phyloP scores from a whole-genome alignment of 2,113 vertebrate species.

The Microtus richardsoni region DNA sequence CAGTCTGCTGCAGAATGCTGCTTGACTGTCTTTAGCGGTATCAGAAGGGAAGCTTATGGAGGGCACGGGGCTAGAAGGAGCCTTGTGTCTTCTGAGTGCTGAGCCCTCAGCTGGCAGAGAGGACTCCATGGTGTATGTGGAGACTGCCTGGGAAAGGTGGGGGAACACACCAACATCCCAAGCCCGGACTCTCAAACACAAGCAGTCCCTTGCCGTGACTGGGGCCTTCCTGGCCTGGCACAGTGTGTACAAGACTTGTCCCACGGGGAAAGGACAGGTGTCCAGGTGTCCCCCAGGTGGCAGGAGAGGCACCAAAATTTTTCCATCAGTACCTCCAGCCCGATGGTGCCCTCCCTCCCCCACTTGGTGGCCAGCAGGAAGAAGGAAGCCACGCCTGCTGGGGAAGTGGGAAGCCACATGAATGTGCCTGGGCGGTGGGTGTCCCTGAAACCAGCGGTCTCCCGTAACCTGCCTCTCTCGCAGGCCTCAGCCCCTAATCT shows the following conservation, averaged over 20 bases:
- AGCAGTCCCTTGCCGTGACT: background rate
- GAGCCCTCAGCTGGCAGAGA: background rate
- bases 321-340: background rate
- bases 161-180: too few species aligned
- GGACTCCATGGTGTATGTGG: background rate
- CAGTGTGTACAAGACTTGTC: background rate
- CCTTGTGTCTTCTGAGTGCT: background rate
- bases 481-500: background rate
- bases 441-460: background rate
- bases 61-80: background rate
- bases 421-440: background rate
- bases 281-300: slow-evolving; percentile 12
- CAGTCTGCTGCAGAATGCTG: background rate
- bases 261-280: background rate
- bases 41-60: background rate
- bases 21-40: background rate
- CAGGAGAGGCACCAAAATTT: background rate
- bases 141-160: background rate
- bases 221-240: background rate
- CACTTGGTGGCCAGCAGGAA: background rate
- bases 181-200: background rate
- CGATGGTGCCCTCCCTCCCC: background rate
- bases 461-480: rapidly evolving
- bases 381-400: background rate
- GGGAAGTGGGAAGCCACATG: background rate